These are phyloP conservation scores for Heliconius nattereri DNA, from an alignment of 1,140 invertebrate genomes.

Conservation along the genomic window DNA sequence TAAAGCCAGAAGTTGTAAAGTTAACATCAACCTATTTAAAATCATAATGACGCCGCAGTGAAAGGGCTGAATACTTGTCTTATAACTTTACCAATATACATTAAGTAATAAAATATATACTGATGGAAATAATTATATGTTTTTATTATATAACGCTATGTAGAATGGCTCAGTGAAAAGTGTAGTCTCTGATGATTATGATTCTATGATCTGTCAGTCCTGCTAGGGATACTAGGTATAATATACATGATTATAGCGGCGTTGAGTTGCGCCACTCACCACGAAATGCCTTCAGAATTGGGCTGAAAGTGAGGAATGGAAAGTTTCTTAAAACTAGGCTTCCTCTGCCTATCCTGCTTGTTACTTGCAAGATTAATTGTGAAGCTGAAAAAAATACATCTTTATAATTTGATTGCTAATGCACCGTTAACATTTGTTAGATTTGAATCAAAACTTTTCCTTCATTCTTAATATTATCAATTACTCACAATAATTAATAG, in stretches of 20 bases:
- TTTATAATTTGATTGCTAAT: too few relatives aligned
- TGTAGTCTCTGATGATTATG: not conserved
- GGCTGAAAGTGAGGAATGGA: rapidly evolving
- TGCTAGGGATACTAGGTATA: not conserved
- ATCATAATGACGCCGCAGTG: not conserved
- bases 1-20: not conserved
- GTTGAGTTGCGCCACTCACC: too few relatives aligned
- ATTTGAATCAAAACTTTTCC: not conserved
- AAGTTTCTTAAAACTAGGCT: too few relatives aligned
- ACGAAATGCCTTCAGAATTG: too few relatives aligned
- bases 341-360: too few relatives aligned
- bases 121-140: not conserved
- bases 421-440: too few relatives aligned
- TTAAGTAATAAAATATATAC: not conserved
- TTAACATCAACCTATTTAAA: constrained; percentile 2
- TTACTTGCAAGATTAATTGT: too few relatives aligned
- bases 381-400: too few relatives aligned
- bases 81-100: not conserved
- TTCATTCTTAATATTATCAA: not conserved
- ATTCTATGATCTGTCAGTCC: too few relatives aligned
- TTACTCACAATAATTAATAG: not conserved
- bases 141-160: not conserved
- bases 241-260: too few relatives aligned
- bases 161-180: not conserved
- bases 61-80: constrained; percentile 8